These are phyloP conservation scores for Rhodinocichla rosea DNA, from an alignment of 2,113 vertebrate species.

Conservation along the genomic window DNA sequence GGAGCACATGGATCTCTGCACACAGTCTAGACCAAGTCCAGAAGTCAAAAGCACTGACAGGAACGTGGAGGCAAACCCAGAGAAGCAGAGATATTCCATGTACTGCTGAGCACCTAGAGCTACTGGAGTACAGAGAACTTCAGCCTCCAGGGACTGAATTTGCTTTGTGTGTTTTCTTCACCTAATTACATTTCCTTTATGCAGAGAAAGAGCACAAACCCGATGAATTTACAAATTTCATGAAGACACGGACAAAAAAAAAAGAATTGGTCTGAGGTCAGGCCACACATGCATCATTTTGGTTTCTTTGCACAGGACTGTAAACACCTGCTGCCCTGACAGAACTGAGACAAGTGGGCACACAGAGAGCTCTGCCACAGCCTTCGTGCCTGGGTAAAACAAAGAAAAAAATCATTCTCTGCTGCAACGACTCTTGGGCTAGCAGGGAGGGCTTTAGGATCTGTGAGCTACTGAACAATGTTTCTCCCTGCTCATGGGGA, in stretches of 20 bases:
- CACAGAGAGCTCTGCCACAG: background rate
- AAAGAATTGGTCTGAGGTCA: background rate
- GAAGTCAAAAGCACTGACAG: background rate
- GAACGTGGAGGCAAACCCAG: background rate
- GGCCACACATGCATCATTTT: background rate
- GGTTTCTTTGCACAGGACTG: background rate
- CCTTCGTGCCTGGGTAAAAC: background rate
- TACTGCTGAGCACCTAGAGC: background rate
- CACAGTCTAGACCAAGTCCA: background rate
- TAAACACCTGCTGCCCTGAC: background rate
- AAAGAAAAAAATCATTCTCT: background rate
- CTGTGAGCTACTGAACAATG: background rate
- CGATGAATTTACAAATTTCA: background rate
- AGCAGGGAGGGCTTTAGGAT: background rate
- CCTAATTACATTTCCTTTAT: background rate
- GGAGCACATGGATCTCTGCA: background rate
- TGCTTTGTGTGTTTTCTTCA: background rate
- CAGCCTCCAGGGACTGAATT: background rate
- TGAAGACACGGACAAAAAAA: background rate
- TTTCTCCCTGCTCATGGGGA: background rate
- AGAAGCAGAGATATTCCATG: background rate
- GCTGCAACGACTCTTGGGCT: background rate
- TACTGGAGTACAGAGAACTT: background rate
- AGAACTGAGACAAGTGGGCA: background rate
- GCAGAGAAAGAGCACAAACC: background rate